Conservation (phyloP, 2,888 invertebrate genomes). For the Pardosa pseudoannulata region DNA sequence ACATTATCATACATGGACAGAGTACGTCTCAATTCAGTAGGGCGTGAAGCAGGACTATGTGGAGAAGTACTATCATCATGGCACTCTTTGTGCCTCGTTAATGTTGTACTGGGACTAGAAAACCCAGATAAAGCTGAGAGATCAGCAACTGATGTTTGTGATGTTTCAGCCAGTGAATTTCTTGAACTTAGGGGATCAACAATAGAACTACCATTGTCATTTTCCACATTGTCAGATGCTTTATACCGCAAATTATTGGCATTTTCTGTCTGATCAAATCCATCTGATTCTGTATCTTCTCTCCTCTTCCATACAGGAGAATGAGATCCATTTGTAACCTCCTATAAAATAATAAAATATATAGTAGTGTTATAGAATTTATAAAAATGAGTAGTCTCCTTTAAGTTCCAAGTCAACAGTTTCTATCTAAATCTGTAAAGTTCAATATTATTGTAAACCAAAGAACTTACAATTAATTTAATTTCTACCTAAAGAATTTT, state of each 20-base stretch:
- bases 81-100: conserved; percentile 73
- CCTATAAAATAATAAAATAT: conserved; percentile 30
- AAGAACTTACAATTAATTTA: too few species aligned
- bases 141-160: conserved; percentile 89
- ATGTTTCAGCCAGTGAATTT: conserved; percentile 88
- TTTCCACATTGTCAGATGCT: conserved; percentile 82
- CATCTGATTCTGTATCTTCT: conserved; percentile 49
- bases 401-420: too few species aligned
- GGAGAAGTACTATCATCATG: conserved; percentile 58
- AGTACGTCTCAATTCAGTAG: conserved; percentile 71
- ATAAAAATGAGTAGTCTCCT: too few species aligned
- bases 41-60: conserved; percentile 50
- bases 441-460: too few species aligned
- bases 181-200: conserved; percentile 82
- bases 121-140: conserved; percentile 83
- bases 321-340: conserved; percentile 50
- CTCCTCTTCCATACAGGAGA: conserved; percentile 68
- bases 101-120: conserved; percentile 76
- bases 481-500: too few species aligned
- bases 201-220: conserved; percentile 75
- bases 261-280: conserved; percentile 41
- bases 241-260: conserved; percentile 39
- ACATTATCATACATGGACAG: conserved; percentile 74
- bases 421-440: too few species aligned
- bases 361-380: too few species aligned